phyloP scores from a whole-genome alignment of 1,140 invertebrate genomes.

The Parapsyche elsis region DNA sequence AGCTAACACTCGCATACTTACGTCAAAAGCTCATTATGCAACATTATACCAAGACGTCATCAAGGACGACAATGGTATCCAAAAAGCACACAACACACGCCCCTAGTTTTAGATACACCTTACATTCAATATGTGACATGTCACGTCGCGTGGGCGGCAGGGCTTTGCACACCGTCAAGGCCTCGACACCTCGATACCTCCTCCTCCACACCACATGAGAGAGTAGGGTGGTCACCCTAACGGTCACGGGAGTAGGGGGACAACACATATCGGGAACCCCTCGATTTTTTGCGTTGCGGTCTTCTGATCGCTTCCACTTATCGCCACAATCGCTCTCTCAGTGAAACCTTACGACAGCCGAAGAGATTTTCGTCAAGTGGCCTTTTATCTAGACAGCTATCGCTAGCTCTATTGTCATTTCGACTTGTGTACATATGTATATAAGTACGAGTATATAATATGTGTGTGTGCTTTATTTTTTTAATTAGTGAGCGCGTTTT shows the following conservation, averaged over 20 bases:
- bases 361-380: neutral
- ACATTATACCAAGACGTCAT: neutral
- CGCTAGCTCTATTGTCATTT: too few relatives aligned
- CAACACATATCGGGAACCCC: neutral
- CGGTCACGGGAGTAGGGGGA: neutral
- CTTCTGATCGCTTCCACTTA: constrained; percentile 2
- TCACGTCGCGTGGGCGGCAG: neutral
- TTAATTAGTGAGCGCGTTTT: constrained; percentile 29
- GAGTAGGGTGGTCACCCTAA: constrained; percentile 3
- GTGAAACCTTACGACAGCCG: constrained; percentile 11
- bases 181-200: neutral
- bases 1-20: neutral
- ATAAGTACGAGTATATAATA: too few relatives aligned
- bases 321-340: constrained; percentile 17
- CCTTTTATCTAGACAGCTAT: neutral
- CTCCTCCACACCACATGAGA: neutral
- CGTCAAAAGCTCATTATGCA: neutral
- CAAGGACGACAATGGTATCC: constrained; percentile 2
- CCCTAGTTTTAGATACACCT: too few relatives aligned
- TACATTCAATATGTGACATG: neutral
- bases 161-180: neutral
- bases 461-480: neutral
- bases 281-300: neutral
- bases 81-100: too few relatives aligned
- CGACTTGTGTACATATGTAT: too few relatives aligned